Conservation (phyloP, 2,113 vertebrate genomes). For the Menura novaehollandiae region DNA sequence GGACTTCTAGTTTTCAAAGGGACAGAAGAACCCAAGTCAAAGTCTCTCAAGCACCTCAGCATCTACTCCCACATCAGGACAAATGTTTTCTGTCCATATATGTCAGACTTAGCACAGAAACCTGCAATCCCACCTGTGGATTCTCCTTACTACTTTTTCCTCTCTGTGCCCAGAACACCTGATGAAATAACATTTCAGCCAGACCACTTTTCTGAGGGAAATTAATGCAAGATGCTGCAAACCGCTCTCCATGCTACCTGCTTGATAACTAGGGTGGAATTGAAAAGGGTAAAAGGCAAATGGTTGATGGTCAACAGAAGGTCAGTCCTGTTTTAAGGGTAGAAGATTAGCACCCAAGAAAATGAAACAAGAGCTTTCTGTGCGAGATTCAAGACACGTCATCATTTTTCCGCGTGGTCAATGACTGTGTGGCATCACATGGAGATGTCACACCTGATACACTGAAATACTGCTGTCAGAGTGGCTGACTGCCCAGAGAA, state of each 20-base stretch:
- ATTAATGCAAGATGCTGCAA: background rate
- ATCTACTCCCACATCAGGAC: background rate
- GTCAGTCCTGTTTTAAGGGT: background rate
- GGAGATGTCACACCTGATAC: background rate
- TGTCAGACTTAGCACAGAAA: background rate
- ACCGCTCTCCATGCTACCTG: background rate
- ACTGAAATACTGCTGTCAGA: background rate
- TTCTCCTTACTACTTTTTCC: background rate
- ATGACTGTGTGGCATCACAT: rapidly evolving
- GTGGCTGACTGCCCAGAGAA: background rate
- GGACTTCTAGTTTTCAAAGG: background rate
- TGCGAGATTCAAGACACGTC: background rate
- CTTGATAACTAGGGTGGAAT: background rate
- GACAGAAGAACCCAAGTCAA: background rate
- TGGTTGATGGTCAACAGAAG: background rate
- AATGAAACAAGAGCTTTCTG: background rate
- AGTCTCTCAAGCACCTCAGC: background rate
- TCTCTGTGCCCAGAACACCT: background rate
- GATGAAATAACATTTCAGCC: background rate
- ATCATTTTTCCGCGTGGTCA: background rate
- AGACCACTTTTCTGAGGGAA: background rate
- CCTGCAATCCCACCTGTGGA: background rate
- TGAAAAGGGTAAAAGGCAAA: background rate
- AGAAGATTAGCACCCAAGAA: background rate
- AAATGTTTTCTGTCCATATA: background rate